These are phyloP conservation scores for Oreonectes daqikongensis DNA, from an alignment of 2,797 vertebrate species.

Conservation along the genomic window DNA sequence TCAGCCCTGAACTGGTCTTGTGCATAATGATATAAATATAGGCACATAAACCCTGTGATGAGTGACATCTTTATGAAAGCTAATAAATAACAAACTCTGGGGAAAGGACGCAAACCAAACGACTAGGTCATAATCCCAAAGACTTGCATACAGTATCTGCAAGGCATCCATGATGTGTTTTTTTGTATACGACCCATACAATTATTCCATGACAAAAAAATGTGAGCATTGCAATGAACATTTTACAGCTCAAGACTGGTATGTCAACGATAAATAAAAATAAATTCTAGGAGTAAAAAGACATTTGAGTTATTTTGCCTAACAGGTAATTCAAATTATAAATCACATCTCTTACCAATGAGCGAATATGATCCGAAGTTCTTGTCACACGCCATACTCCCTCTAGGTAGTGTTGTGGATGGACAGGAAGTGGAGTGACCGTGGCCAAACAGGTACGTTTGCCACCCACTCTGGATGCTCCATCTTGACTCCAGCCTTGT, in stretches of 20 bases:
- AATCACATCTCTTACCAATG: constrained; percentile 56
- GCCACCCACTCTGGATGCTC: constrained; percentile 59
- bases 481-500: constrained; percentile 75
- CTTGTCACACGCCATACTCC: constrained; percentile 89
- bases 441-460: constrained; percentile 85
- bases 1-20: constrained; percentile 49
- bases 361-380: constrained; percentile 50
- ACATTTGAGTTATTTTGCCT: no score
- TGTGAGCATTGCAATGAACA: no score
- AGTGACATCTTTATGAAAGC: constrained; percentile 34
- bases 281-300: no score
- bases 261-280: no score
- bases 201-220: no score
- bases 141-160: no score
- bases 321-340: no score
- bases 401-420: constrained; percentile 86
- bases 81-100: constrained; percentile 39
- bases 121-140: constrained; percentile 29
- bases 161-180: no score
- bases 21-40: constrained; percentile 45
- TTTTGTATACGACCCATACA: no score
- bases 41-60: constrained; percentile 43
- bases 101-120: constrained; percentile 40
- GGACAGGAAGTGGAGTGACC: constrained; percentile 85
- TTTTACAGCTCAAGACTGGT: no score